phyloP scores from a whole-genome alignment of 2,113 vertebrate species.

The Phodopus roborovskii region DNA sequence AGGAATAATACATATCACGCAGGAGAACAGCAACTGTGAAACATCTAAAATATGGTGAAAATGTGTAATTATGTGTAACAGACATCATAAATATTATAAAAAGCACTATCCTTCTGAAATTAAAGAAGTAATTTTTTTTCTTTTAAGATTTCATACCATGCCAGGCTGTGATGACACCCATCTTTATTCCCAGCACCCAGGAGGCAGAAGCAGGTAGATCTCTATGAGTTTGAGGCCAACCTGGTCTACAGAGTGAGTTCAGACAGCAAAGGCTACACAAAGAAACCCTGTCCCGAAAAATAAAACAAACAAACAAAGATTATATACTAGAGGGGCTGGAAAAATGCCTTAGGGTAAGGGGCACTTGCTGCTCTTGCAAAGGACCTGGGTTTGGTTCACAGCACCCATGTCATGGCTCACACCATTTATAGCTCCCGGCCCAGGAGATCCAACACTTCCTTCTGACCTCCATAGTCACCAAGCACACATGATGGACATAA shows the following conservation, averaged over 20 bases:
- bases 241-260: neutral
- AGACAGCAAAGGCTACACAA: neutral
- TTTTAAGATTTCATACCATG: neutral
- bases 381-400: neutral
- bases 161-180: neutral
- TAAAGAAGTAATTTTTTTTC: neutral
- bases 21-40: neutral
- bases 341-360: neutral
- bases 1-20: neutral
- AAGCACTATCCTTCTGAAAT: neutral
- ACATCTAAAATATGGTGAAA: neutral
- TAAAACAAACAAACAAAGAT: neutral
- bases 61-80: neutral
- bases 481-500: neutral
- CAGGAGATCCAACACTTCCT: neutral
- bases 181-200: neutral
- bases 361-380: neutral
- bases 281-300: neutral
- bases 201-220: neutral
- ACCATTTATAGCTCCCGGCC: neutral
- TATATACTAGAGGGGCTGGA: neutral
- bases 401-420: neutral
- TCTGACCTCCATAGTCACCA: neutral
- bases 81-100: neutral
- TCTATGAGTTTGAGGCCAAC: neutral